Percentiles rank a stretch among this genome's conserved stretches.
These are phyloP conservation scores for Brachionus angularis DNA, from an alignment of 1,140 invertebrate species.

Conservation along the genomic window DNA sequence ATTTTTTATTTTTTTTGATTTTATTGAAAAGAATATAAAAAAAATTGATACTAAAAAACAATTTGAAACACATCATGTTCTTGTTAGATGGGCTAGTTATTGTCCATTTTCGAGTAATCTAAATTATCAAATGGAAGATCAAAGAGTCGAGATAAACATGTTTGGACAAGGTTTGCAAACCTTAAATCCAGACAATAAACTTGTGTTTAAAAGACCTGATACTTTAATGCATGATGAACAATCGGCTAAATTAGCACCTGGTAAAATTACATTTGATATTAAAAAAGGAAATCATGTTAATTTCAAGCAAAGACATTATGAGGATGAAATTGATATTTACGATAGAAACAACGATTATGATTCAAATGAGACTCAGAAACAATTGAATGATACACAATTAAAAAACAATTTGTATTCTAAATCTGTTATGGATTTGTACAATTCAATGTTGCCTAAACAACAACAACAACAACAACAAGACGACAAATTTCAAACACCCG, in stretches of 20 bases:
- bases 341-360: no score
- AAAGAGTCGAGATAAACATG: slow-evolving; percentile 47
- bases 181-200: slow-evolving; percentile 50
- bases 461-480: not conserved
- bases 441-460: slow-evolving; percentile 21
- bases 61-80: slow-evolving; percentile 41
- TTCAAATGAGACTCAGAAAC: not conserved
- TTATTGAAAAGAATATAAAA: not conserved
- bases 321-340: slow-evolving; percentile 4
- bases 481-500: slow-evolving; percentile 9
- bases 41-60: slow-evolving; percentile 19
- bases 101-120: slow-evolving; percentile 50
- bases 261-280: slow-evolving; percentile 50
- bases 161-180: slow-evolving; percentile 50
- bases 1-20: not conserved
- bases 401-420: no score
- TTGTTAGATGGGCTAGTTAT: slow-evolving; percentile 54
- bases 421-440: slow-evolving; percentile 23
- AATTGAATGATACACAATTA: slow-evolving; percentile 21
- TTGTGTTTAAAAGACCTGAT: slow-evolving; percentile 51
- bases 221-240: slow-evolving; percentile 51
- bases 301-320: not conserved
- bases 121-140: slow-evolving; percentile 1
- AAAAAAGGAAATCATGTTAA: slow-evolving; percentile 29
- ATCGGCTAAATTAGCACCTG: slow-evolving; percentile 47